Evolutionary conservation across 2,113 vertebrate species (phyloP), one percentile per base, ranked within the genome.

Genomic region (Microcebus lehilahytsara): DNA sequence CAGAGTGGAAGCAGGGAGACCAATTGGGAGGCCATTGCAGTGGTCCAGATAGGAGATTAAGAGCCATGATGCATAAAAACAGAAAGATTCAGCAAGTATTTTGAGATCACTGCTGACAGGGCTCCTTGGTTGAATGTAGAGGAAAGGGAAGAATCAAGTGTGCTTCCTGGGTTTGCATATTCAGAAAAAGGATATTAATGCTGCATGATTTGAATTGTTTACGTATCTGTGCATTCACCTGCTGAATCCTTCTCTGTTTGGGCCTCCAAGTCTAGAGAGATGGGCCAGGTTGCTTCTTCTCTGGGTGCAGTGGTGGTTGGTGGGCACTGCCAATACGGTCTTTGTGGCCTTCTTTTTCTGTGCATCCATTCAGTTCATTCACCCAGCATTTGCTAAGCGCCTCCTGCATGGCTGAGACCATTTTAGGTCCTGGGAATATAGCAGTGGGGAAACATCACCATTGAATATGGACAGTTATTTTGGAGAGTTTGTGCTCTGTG

Each of bases 291-390:
- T 5, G 9, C 17, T 64, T 23, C 11, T 87, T 30, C 6, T 81
- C 85, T 11, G 0, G 9, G 32, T 10, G 58, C 12, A 12, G 12
- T 7, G 1, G 8, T 62, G 69, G 9, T 7, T 14, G 11, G 22
- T 20, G 46, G 30, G 6, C 10, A 32, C 49, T 19, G 46, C 4
- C 4, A 17, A 10, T 6, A 25, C 17, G 60, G 16, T 25, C 53
- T 40, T 64, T 78, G 34, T 30, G 46, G 32, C 16, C 58, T 20
- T 32, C 56, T 51, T 66, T 67, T 56, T 37, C 17, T 64, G 2
- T 19, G 51, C 3, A 23, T 34, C 46, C 62, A 14, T 78, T 72
- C n/a, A 32, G 3, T 53, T 53, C 42, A 74, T 84, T 53, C 75
- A 46, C 0, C 6, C 22, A 6, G 10, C 17, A 37, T 40, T 87